phyloP scores from a whole-genome alignment of 1,140 invertebrate species.

The Drosophila parabipectinata region DNA sequence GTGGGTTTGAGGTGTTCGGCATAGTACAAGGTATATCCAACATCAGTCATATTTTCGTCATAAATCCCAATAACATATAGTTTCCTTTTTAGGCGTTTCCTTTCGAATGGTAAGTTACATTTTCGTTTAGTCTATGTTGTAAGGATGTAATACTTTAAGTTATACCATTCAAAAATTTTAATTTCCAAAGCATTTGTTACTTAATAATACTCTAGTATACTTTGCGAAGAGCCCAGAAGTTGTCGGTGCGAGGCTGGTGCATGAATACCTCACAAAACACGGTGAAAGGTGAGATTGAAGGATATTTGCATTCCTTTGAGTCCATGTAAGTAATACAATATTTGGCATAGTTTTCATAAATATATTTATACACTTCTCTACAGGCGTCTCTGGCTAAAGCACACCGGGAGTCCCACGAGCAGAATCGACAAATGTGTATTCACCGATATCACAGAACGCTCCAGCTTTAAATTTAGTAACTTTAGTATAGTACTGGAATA shows the following conservation, averaged over 20 bases:
- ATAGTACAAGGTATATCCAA: conserved; percentile 61
- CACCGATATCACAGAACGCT: conserved; percentile 8
- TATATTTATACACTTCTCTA: neutral
- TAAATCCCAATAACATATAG: neutral
- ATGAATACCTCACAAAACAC: conserved; percentile 35
- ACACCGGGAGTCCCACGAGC: conserved; percentile 68
- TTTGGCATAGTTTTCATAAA: neutral
- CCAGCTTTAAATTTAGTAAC: conserved; percentile 22
- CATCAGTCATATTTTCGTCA: neutral
- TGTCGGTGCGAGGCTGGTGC: conserved; percentile 59
- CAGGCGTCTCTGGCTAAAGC: conserved; percentile 63
- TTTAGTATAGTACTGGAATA: conserved; percentile 44
- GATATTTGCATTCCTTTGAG: conserved; percentile 34
- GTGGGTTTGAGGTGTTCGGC: conserved; percentile 66
- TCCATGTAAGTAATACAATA: conserved; percentile 45
- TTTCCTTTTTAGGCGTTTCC: conserved; percentile 49
- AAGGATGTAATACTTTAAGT: neutral
- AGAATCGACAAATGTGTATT: conserved; percentile 68
- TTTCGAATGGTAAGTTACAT: conserved; percentile 57
- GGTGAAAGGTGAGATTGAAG: conserved; percentile 58
- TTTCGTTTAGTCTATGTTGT: neutral
- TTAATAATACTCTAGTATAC: conserved; percentile 50
- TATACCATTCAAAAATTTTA: neutral
- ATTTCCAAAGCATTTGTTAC: neutral
- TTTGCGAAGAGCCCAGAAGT: conserved; percentile 56